Base-by-base conservation (phyloP, 2,888 invertebrate genomes). In the Coenonympha glycerion region DNA sequence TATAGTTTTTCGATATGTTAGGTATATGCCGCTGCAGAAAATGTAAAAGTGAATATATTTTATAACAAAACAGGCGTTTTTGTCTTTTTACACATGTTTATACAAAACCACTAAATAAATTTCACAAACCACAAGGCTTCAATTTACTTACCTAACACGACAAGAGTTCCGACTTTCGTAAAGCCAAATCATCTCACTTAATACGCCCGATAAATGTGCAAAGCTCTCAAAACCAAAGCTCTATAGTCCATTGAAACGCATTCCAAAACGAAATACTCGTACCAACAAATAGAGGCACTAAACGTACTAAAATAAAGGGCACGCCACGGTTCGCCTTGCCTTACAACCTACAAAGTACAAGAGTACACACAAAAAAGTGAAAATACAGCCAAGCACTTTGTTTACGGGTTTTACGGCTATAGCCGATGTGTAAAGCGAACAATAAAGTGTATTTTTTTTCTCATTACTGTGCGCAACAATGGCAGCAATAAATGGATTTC, bases 381-480 rank as follows among this genome's bases (percentile, higher is more conserved):
- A 52, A 52, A 47, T 49, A 49, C 49, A 56, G 44, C 34, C 50
- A 56, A 63, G 57, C 57, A 57, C 50, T 57, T 53, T 53, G 55
- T 33, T 57, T 60, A 71, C 64, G 59, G 64, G 63, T 68, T 33
- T 57, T 60, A 71, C 64, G 59, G 64, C 63, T 68, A 66, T 65
- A 68, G 73, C 64, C 64, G 61, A 64, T 58, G 58, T 62, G 65
- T 59, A 61, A 61, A 59, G 51, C 57, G 59, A 58, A 63, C 62
- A 65, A 64, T 63, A 62, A 62, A 62, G 49, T 49, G 55, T 60
- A n/a, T 64, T 69, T 69, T 72, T 73, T 73, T 69, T 67, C 67
- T 66, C 69, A 69, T 73, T 75, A 71, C 62, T 55, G 58, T 52
- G 53, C 26, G 47, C 63, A 64, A 76, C 76, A 75, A 75, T 66